These are phyloP conservation scores for Hylyphantes graminicola DNA, from an alignment of 1,140 invertebrate species.

Conservation along the genomic window DNA sequence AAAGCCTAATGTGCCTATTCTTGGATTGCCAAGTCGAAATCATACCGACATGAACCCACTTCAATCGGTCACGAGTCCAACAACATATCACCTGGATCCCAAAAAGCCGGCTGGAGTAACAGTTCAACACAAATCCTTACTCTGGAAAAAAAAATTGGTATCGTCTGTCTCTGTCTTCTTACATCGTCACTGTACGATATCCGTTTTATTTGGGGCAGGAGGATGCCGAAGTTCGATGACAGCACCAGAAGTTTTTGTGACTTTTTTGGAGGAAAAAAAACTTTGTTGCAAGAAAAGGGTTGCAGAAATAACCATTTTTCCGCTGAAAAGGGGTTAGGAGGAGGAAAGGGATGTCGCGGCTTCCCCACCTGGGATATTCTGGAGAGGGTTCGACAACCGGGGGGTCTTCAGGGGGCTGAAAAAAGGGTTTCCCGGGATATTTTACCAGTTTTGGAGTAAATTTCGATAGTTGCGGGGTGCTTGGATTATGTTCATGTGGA, in stretches of 20 bases:
- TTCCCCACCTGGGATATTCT: constrained; percentile 23
- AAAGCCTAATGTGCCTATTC: too few relatives aligned
- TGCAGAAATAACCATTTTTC: constrained; percentile 29
- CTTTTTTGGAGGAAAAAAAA: constrained; percentile 27
- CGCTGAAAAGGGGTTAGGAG: constrained; percentile 20
- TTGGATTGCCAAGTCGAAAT: too few relatives aligned
- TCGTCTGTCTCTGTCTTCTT: too few relatives aligned
- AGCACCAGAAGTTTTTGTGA: constrained; percentile 1
- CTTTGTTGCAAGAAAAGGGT: not conserved
- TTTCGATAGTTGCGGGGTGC: constrained; percentile 29
- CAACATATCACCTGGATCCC: too few relatives aligned
- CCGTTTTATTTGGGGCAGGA: constrained; percentile 31
- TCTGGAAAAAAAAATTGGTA: too few relatives aligned
- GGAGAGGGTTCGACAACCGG: constrained; percentile 28
- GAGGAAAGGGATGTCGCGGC: not conserved
- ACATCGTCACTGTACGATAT: constrained; percentile 4
- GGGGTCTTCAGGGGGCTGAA: constrained; percentile 13
- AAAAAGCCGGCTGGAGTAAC: too few relatives aligned
- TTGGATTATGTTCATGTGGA: constrained; percentile 22
- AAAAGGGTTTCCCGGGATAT: not conserved
- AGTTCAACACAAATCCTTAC: too few relatives aligned
- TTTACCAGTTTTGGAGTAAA: constrained; percentile 36
- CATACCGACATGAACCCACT: too few relatives aligned
- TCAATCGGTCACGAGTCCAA: too few relatives aligned
- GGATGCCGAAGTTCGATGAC: constrained; percentile 26